Base-by-base conservation (phyloP, 2,797 vertebrate species). In the Lophius americanus region DNA sequence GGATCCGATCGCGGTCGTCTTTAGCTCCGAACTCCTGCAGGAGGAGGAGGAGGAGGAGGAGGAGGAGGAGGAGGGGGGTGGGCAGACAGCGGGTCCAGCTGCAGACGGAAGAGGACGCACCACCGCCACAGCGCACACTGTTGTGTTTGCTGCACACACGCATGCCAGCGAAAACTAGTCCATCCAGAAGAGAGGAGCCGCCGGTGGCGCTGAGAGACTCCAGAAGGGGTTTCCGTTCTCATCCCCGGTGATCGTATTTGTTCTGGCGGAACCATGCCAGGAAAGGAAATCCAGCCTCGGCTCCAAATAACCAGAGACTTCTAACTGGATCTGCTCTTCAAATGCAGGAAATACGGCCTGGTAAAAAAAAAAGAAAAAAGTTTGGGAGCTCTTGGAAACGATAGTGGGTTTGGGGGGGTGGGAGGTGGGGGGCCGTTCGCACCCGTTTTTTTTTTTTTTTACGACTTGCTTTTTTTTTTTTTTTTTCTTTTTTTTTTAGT, bases 281-380 rank as follows among this genome's bases (percentile, higher is more conserved):
- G 70, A 78, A 68, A 91, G 87, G 89, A 91, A 91, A 87, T 82
- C 74, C 77, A 88, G 77, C 81, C 80, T 79, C 75, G 64, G 80
- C 75, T 86, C 78, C 83, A 88, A 82, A 88, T 78, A 77, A 87
- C 84, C 82, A 81, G 70, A 85, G 68, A 85, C 85, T 90, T 76
- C 63, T 79, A 69, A 85, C 81, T 85, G 77, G 81, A 67, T 84
- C 73, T 83, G 56, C 70, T 79, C 82, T 89, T 75, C 70, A 81
- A 87, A 89, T 89, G 84, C 89, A 89, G 88, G 90, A 91, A 93
- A 91, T 75, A 90, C 90, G 91, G 85, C 86, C 89, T 83, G 84
- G 79, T 39, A 23, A n/a, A n/a, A 11, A 36, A 37, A 53, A 54
- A 41, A 59, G 70, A 61, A 75, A 75, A 69, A 77, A 73, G 88